These are phyloP conservation scores for Leptinotarsa juncta DNA, from an alignment of 2,888 invertebrate genomes.

Conservation along the genomic window DNA sequence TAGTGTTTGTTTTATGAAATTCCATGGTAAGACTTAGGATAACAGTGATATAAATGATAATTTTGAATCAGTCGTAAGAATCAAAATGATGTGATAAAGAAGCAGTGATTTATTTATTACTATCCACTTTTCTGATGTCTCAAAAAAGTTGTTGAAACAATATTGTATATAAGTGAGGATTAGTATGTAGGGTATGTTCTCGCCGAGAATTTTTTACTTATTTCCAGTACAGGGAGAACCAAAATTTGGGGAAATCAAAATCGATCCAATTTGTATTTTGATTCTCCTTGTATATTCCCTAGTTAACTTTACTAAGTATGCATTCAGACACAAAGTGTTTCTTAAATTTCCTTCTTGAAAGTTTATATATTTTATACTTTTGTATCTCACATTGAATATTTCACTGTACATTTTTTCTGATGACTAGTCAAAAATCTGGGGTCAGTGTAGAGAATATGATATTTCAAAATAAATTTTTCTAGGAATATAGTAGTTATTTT, in stretches of 20 bases:
- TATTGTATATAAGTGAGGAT: conserved; percentile 7
- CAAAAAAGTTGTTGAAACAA: conserved; percentile 11
- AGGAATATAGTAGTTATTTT: conserved; percentile 4
- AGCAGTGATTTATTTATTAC: conserved; percentile 24
- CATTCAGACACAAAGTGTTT: not conserved
- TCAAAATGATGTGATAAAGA: conserved; percentile 26
- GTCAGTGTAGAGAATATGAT: conserved; percentile 1
- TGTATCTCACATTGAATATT: conserved; percentile 11
- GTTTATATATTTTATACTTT: conserved; percentile 19
- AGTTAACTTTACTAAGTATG: conserved; percentile 3
- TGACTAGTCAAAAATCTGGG: not conserved
- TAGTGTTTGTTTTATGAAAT: not conserved
- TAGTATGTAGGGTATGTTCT: not conserved
- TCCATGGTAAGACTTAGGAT: conserved; percentile 3
- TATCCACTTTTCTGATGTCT: conserved; percentile 4
- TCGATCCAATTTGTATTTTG: not conserved
- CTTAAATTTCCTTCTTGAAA: not conserved
- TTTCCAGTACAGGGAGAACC: not conserved
- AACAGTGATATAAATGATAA: conserved; percentile 7
- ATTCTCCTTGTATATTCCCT: not conserved
- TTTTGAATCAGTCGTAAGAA: conserved; percentile 17
- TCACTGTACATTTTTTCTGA: not conserved
- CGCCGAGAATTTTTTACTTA: not conserved
- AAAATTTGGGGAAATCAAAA: not conserved
- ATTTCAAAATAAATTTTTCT: conserved; percentile 4